Conservation (phyloP, 2,888 invertebrate species). For the Synergus itoensis region DNA sequence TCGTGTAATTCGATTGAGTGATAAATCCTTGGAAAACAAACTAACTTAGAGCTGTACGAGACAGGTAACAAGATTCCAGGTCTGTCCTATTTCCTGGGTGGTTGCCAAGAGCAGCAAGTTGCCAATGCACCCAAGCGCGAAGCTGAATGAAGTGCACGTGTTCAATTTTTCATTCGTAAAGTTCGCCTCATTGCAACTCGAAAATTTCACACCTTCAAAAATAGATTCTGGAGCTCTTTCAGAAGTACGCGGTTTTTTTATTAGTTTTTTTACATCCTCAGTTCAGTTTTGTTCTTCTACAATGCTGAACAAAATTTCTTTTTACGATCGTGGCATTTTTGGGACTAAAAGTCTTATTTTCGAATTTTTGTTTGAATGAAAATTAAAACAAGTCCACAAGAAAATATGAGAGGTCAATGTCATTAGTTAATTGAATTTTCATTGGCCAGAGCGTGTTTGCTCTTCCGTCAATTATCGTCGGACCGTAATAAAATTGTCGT, state of each 20-base stretch:
- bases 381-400: background rate
- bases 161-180: slow-evolving; percentile 35
- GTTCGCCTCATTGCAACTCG: slow-evolving; percentile 17
- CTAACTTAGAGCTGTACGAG: slow-evolving; percentile 60
- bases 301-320: too few relatives aligned
- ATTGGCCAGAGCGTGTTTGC: slow-evolving; percentile 7
- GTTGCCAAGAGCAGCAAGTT: slow-evolving; percentile 26
- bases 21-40: slow-evolving; percentile 60
- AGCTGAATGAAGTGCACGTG: slow-evolving; percentile 37
- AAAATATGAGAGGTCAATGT: background rate
- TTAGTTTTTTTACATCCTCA: background rate
- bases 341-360: background rate
- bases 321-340: too few relatives aligned
- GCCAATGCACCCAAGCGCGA: slow-evolving; percentile 22
- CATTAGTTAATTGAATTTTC: slow-evolving; percentile 10
- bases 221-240: background rate
- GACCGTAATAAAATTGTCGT: slow-evolving; percentile 18
- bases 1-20: slow-evolving; percentile 56
- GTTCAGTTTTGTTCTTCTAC: background rate
- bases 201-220: background rate
- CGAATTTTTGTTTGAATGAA: background rate
- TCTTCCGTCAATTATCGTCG: slow-evolving; percentile 35
- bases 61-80: slow-evolving; percentile 67
- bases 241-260: background rate
- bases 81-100: slow-evolving; percentile 55